Evolutionary conservation across 2,888 invertebrate genomes (phyloP), one percentile per base, ranked within the genome.

Genomic region (Andrena bucephala): DNA sequence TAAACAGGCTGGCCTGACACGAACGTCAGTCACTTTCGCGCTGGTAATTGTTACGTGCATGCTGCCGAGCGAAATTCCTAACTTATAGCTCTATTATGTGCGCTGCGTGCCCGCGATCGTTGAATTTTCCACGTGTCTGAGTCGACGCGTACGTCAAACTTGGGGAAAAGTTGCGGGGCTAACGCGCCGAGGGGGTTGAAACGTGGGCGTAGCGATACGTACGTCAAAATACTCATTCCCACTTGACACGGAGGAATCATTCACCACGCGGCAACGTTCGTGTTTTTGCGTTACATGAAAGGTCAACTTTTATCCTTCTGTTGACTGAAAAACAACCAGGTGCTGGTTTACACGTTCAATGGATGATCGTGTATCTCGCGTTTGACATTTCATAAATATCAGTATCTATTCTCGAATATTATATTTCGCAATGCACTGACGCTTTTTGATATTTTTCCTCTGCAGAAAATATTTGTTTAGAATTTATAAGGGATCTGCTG

Each of bases 121-220:
- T 87, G 86, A 80, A 92, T 93, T 92, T 92, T 90, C 89, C 91
- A 84, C 89, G 62, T 87, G 85, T 85, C 74, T 86, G 89, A 84
- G 59, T 81, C 33, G 72, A 69, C 48, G 24, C 20, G 33, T 36
- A 59, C 3, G 73, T 52, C 60, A 24, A 27, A 24, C 50, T 27
- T 13, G 7, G 67, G 36, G 60, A 59, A 59, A 54, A 31, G 60
- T 29, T 50, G 20, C 24, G 1, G 16, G 1, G 42, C 3, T 16
- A 5, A 57, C 48, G 6, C n/a, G 16, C 10, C 57, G 33, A 52
- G 57, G 72, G 76, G 24, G 29, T 16, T 24, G 27, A 70, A 74
- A 62, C 24, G n/a, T 33, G 65, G 10, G 48, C 7, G 29, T 16
- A 10, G 52, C 24, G 66, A 70, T 13, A 8, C 24, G 8, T 42